phyloP scores from a whole-genome alignment of 1,140 invertebrate genomes.

The Caenorhabditis remanei region DNA sequence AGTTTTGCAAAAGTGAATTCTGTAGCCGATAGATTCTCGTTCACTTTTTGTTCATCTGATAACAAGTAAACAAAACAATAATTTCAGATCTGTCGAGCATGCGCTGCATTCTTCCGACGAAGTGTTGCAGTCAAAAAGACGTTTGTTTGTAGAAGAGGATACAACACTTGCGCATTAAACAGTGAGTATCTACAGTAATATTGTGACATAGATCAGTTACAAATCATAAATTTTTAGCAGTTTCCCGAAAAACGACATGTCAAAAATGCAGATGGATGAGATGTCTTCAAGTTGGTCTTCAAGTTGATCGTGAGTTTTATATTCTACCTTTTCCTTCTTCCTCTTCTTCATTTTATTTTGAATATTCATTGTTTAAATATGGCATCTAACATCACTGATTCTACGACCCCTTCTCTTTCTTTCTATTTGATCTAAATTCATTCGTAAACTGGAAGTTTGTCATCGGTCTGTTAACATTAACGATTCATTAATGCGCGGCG shows the following conservation, averaged over 20 bases:
- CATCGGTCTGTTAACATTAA: neutral
- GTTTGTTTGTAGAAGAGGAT: slow-evolving; percentile 25
- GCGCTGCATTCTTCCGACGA: slow-evolving; percentile 41
- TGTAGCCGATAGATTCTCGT: neutral
- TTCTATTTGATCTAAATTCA: neutral
- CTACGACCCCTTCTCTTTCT: neutral
- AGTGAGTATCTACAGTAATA: slow-evolving; percentile 11
- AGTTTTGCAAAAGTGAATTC: neutral
- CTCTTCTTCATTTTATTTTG: neutral
- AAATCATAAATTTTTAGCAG: slow-evolving; percentile 22
- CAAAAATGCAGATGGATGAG: slow-evolving; percentile 49
- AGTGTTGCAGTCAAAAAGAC: slow-evolving; percentile 39
- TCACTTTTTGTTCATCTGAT: neutral
- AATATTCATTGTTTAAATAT: slow-evolving; percentile 11
- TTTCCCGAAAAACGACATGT: slow-evolving; percentile 30
- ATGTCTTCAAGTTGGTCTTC: slow-evolving; percentile 32
- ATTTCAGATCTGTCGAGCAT: slow-evolving; percentile 46
- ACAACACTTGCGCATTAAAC: slow-evolving; percentile 7
- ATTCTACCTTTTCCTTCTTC: neutral
- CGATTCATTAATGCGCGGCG: neutral
- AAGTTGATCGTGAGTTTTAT: slow-evolving; percentile 32
- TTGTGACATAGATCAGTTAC: neutral
- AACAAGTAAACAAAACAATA: too few species aligned
- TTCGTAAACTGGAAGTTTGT: slow-evolving; percentile 16
- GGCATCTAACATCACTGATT: slow-evolving; percentile 24